Evolutionary conservation across 2,797 vertebrate genomes (phyloP).

Genomic region (Eulemur rubriventer): DNA sequence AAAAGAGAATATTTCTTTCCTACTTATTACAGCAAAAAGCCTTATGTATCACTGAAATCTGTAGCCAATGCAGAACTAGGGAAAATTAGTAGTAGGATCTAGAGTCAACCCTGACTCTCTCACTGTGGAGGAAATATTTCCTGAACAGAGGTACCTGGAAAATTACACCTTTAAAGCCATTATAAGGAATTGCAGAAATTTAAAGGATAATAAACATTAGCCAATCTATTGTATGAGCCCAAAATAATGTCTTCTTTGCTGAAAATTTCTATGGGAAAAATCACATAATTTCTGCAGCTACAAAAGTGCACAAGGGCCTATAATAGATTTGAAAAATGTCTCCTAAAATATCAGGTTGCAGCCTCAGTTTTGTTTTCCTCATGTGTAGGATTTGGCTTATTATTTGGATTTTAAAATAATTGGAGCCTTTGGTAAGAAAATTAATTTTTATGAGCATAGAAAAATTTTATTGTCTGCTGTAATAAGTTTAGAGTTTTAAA

Average conservation of each 20-base stretch:
- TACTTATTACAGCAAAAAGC: not conserved
- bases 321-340: not conserved
- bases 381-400: not conserved
- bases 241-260: not conserved
- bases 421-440: not conserved
- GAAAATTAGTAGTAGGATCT: not conserved
- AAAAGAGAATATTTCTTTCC: not conserved
- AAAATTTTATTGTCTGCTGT: not conserved
- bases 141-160: not conserved
- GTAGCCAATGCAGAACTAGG: not conserved
- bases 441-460: not conserved
- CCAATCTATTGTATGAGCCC: not conserved
- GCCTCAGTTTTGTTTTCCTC: not conserved
- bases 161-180: not conserved
- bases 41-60: not conserved
- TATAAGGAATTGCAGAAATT: not conserved
- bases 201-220: not conserved
- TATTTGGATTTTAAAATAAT: slow-evolving; percentile 3
- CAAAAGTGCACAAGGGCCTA: not conserved
- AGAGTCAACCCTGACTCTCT: not conserved
- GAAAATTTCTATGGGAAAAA: not conserved
- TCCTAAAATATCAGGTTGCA: not conserved
- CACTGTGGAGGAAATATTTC: not conserved
- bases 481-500: not conserved
- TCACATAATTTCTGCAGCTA: not conserved